phyloP scores from a whole-genome alignment of 2,797 vertebrate genomes.

The Novumbra hubbsi region DNA sequence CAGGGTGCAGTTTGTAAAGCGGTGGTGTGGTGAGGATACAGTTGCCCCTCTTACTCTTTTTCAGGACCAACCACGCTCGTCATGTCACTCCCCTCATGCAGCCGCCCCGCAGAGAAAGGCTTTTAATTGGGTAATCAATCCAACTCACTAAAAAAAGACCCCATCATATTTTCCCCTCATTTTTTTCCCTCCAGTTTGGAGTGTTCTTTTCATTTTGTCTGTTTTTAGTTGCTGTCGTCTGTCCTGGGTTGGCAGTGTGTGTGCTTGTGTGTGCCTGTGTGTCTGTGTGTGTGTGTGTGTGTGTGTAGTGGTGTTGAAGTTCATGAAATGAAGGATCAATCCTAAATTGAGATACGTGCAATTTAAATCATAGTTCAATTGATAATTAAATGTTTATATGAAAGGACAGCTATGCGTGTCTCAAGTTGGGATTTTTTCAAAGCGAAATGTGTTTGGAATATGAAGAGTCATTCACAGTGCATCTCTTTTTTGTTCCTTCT shows the following conservation, averaged over 20 bases:
- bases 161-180: conserved; percentile 62
- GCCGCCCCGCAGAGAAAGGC: conserved; percentile 79
- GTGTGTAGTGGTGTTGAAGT: conserved; percentile 36
- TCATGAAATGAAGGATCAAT: conserved; percentile 4
- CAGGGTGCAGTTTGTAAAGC: conserved; percentile 54
- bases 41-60: conserved; percentile 74
- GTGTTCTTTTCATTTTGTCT: conserved; percentile 44
- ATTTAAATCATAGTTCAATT: not conserved
- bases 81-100: conserved; percentile 75
- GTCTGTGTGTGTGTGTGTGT: conserved; percentile 41
- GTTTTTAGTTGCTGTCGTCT: conserved; percentile 32
- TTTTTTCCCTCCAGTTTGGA: conserved; percentile 58
- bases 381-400: not conserved
- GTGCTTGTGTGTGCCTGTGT: conserved; percentile 25
- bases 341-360: conserved; percentile 3
- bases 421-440: not conserved
- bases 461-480: not conserved
- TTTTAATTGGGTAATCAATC: conserved; percentile 82
- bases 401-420: not conserved
- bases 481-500: conserved; percentile 27
- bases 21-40: conserved; percentile 66
- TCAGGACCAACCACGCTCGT: conserved; percentile 75
- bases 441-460: not conserved
- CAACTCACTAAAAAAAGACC: conserved; percentile 68
- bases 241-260: conserved; percentile 45